Evolutionary conservation across 2,888 invertebrate species (phyloP).

Genomic region (Volucella zonaria): DNA sequence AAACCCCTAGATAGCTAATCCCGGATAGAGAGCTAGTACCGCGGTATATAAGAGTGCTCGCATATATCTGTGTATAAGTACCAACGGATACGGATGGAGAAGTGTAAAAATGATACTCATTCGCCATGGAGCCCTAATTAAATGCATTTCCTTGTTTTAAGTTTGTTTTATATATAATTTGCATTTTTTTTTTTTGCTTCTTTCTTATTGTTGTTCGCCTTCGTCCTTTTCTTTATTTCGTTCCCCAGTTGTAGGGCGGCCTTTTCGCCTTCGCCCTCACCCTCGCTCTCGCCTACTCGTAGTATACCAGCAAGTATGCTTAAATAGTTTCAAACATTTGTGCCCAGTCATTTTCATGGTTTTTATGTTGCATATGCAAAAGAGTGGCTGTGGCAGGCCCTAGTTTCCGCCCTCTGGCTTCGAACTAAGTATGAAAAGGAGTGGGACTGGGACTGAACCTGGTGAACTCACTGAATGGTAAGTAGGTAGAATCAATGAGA

Average conservation of each 20-base stretch:
- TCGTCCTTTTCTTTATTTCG: neutral
- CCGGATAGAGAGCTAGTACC: too few relatives aligned
- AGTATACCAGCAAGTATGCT: conserved; percentile 29
- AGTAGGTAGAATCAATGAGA: conserved; percentile 68
- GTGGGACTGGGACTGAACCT: too few relatives aligned
- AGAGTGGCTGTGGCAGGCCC: conserved; percentile 8
- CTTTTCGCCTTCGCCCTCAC: neutral
- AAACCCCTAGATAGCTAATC: too few relatives aligned
- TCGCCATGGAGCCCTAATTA: conserved; percentile 63
- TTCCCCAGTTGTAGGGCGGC: neutral
- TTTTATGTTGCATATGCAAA: conserved; percentile 64
- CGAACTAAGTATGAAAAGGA: too few relatives aligned
- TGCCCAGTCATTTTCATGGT: conserved; percentile 64
- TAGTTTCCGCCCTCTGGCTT: neutral
- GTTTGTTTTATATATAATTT: conserved; percentile 61
- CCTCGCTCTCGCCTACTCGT: conserved; percentile 33
- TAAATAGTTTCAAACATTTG: conserved; percentile 64
- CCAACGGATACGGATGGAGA: conserved; percentile 3
- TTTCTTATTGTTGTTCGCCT: neutral
- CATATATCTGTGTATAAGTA: too few relatives aligned
- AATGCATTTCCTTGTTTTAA: conserved; percentile 71
- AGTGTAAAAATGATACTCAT: conserved; percentile 52
- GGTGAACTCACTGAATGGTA: conserved; percentile 48
- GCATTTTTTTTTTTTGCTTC: conserved; percentile 41
- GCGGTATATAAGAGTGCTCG: too few relatives aligned